A percentile compares a stretch with the other conserved stretches of the same genome.
phyloP scores from a whole-genome alignment of 2,888 invertebrate species.

The Ctenicera cuprea region DNA sequence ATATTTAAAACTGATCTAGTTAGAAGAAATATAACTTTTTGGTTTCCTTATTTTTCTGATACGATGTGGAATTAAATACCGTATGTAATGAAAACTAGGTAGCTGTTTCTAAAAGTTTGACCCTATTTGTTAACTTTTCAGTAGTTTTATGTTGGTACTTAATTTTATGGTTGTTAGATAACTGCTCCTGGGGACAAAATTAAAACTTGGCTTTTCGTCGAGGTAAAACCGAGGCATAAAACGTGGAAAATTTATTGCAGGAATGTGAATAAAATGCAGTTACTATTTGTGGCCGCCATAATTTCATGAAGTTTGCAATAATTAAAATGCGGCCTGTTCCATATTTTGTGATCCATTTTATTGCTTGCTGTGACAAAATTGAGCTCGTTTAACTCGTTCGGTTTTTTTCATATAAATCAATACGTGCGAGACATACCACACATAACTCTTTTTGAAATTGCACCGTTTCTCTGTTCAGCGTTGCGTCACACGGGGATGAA shows the following conservation, averaged over 20 bases:
- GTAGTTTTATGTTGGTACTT: slow-evolving; percentile 34
- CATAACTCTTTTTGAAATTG: slow-evolving; percentile 27
- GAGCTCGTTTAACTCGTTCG: slow-evolving; percentile 17
- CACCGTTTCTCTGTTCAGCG: slow-evolving; percentile 16
- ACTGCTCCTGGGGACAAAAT: slow-evolving; percentile 14
- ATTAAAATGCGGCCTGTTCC: not conserved
- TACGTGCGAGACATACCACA: slow-evolving; percentile 25
- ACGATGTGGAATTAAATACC: too few species aligned
- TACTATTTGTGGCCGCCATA: not conserved
- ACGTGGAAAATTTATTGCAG: slow-evolving; percentile 16
- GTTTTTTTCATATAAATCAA: slow-evolving; percentile 22
- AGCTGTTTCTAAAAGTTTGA: slow-evolving; percentile 23
- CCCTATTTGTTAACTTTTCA: slow-evolving; percentile 2
- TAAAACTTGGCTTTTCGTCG: not conserved
- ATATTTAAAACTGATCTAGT: too few species aligned
- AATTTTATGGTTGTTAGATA: slow-evolving; percentile 26
- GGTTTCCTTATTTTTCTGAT: too few species aligned
- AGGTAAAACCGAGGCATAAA: slow-evolving; percentile 1
- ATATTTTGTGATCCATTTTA: not conserved
- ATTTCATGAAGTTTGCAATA: slow-evolving; percentile 4
- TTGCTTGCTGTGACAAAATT: slow-evolving; percentile 19
- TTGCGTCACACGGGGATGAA: slow-evolving; percentile 11
- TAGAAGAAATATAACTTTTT: too few species aligned
- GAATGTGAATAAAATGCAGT: not conserved
- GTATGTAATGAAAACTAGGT: too few species aligned